Base-by-base conservation (phyloP, 2,888 invertebrate genomes). In the Drosophila mayaguana region DNA sequence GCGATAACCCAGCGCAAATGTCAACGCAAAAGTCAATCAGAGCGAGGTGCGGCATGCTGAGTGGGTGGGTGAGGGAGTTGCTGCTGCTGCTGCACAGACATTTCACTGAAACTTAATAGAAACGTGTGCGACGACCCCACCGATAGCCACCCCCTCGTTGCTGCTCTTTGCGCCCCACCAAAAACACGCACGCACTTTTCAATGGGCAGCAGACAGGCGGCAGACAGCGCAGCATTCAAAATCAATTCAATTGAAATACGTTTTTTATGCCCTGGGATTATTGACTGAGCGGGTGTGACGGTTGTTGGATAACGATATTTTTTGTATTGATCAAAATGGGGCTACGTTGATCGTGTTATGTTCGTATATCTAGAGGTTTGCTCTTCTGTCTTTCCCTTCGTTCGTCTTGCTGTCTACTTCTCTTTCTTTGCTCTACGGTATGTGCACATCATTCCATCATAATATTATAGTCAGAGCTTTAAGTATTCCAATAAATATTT, bases 241-340 rank as follows among this genome's bases (percentile, higher is more conserved):
- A 87, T 89, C 89, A 87, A 87, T 89, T 89, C 87, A 88, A 87
- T 89, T 87, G 87, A 89, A 87, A 81, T 81, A 72, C 65, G 69
- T 63, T 81, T 74, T 69, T 59, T 16, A 28, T 54, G n/a, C 54
- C 54, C 54, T 40, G 6, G 11, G 18, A 11, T 16, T 25, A 16
- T 3, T 40, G 40, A 12, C 2, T 28, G 40, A 25, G 18, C 0
- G 54, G 40, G 25, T 40, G 3, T 54, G 12, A 7, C n/a, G 54
- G 5, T 14, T 22, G 14, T n/a, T n/a, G n/a, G n/a, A n/a, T n/a
- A n/a, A n/a, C n/a, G 20, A 12, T 16, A 4, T 46, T 22, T 43
- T 43, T 12, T 20, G 12, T 14, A 14, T 7, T 28, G 25, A 25
- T 9, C 8, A 0, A 22, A 14, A 14, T 0, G 1, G 0, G 8